A percentile compares a stretch with the other conserved stretches of the same genome.
Evolutionary conservation across 2,113 vertebrate species (phyloP).

Genomic region (Lepidothrix coronata): DNA sequence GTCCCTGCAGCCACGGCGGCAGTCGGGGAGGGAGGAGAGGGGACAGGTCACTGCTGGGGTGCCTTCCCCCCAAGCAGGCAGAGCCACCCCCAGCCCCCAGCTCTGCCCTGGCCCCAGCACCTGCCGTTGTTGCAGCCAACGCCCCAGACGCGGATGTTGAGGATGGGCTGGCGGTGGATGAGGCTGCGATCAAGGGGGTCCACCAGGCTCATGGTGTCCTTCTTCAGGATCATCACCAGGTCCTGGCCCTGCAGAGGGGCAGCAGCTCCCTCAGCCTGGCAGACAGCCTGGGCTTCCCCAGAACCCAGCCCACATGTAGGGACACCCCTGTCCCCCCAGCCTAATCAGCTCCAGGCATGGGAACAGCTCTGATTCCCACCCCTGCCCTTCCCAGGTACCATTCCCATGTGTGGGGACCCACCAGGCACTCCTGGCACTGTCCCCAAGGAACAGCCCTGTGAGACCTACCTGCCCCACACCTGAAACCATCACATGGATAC

Average conservation of each 20-base stretch:
- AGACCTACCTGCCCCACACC: not conserved
- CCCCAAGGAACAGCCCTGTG: not conserved
- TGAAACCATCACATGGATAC: fast-evolving
- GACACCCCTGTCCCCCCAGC: not conserved
- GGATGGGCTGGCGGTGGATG: constrained; percentile 91
- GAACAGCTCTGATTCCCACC: not conserved
- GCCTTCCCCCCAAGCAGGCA: fast-evolving
- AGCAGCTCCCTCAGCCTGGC: not conserved
- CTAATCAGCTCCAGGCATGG: fast-evolving
- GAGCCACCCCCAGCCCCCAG: not conserved
- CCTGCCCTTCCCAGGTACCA: not conserved
- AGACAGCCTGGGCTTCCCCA: not conserved
- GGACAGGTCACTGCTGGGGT: constrained; percentile 9
- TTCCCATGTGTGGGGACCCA: not conserved
- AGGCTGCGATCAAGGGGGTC: constrained; percentile 89
- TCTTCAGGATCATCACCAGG: constrained; percentile 95
- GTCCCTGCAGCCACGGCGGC: constrained; percentile 66
- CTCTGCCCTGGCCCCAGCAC: constrained; percentile 47
- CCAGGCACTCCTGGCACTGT: not conserved
- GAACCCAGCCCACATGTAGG: too few species aligned
- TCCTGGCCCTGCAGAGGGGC: constrained; percentile 82
- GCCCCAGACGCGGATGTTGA: constrained; percentile 96
- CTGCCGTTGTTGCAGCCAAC: constrained; percentile 96
- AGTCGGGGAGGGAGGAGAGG: constrained; percentile 56
- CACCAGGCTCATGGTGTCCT: constrained; percentile 90